Percentiles rank a stretch among this genome's conserved stretches.
Conservation (phyloP, 1,140 invertebrate genomes). For the Drosophila grimshawi region DNA sequence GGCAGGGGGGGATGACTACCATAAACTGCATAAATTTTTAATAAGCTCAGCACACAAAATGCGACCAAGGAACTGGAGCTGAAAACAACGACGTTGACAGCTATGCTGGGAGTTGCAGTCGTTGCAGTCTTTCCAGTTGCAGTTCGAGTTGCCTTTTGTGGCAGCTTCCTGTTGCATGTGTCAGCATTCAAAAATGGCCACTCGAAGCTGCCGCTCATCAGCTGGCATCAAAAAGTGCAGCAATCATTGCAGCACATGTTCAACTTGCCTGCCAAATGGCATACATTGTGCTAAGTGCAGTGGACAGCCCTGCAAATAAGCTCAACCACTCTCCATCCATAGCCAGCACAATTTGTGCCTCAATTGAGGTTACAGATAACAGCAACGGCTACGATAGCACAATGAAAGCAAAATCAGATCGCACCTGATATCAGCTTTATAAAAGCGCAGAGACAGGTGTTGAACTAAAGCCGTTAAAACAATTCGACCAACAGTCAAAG, state of each 20-base stretch:
- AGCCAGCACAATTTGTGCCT: constrained; percentile 44
- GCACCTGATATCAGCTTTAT: constrained; percentile 16
- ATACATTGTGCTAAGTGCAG: constrained; percentile 9
- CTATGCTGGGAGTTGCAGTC: not conserved
- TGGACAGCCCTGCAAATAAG: constrained; percentile 17
- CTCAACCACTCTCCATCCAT: not conserved
- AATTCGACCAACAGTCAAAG: constrained; percentile 26
- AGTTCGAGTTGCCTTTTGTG: not conserved
- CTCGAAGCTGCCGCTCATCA: constrained; percentile 38
- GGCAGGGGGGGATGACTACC: constrained; percentile 20
- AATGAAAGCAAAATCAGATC: constrained; percentile 57
- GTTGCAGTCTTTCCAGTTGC: not conserved
- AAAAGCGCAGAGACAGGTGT: constrained; percentile 30
- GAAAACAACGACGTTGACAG: constrained; percentile 25
- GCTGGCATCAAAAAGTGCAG: constrained; percentile 20
- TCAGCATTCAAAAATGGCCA: constrained; percentile 49
- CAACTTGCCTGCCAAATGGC: constrained; percentile 34
- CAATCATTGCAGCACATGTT: constrained; percentile 46
- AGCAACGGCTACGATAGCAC: constrained; percentile 44
- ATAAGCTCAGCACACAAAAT: constrained; percentile 67
- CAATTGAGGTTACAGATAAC: constrained; percentile 66
- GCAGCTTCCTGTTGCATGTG: constrained; percentile 20
- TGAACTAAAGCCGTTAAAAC: constrained; percentile 30
- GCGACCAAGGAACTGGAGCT: constrained; percentile 42
- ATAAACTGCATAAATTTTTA: constrained; percentile 79